These are phyloP conservation scores for Cylloceria caligata DNA, from an alignment of 2,888 invertebrate species.

Conservation along the genomic window DNA sequence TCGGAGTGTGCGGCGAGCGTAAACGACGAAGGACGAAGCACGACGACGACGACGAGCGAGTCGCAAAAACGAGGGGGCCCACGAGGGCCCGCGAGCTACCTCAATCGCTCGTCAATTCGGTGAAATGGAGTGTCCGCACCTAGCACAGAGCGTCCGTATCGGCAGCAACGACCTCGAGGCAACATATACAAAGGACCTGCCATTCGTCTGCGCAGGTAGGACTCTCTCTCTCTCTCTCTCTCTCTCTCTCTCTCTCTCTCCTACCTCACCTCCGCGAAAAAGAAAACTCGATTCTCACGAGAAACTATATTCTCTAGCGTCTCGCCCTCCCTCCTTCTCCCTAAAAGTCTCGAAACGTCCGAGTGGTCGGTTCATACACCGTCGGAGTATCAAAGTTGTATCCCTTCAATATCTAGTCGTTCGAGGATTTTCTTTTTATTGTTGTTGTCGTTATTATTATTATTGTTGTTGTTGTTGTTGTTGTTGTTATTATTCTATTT, in stretches of 20 bases:
- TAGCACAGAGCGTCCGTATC: slow-evolving; percentile 87
- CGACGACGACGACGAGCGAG: slow-evolving; percentile 67
- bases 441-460: no score
- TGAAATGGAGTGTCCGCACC: slow-evolving; percentile 90
- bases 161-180: slow-evolving; percentile 80
- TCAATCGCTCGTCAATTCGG: slow-evolving; percentile 61
- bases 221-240: slow-evolving; percentile 61
- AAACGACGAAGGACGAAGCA: slow-evolving; percentile 23
- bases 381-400: background rate
- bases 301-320: slow-evolving; percentile 3
- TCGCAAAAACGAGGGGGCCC: slow-evolving; percentile 71
- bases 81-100: slow-evolving; percentile 74
- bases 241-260: slow-evolving; percentile 40
- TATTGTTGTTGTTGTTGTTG: no score
- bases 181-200: slow-evolving; percentile 86
- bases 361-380: background rate
- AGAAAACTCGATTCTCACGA: slow-evolving; percentile 25
- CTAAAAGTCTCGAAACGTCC: background rate
- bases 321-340: slow-evolving; percentile 37
- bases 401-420: background rate
- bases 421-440: no score
- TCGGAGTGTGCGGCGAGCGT: slow-evolving; percentile 1
- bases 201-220: slow-evolving; percentile 88
- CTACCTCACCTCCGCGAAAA: slow-evolving; percentile 4
- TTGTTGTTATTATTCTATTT: slow-evolving; percentile 4